Evolutionary conservation across 2,888 invertebrate species (phyloP).

Genomic region (Empis livida): DNA sequence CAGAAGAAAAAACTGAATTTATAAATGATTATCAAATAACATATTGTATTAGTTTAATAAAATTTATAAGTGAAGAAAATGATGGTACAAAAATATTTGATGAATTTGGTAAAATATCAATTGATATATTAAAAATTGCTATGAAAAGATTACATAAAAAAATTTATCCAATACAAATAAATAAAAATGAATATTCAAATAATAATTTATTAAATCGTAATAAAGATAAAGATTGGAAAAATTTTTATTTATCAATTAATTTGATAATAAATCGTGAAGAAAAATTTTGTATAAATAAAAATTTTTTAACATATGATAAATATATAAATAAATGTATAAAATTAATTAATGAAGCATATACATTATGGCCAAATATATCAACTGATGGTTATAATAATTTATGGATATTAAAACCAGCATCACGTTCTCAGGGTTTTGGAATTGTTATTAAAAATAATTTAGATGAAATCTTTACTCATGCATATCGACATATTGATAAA

Average conservation of each 20-base stretch:
- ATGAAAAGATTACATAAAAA: constrained; percentile 47
- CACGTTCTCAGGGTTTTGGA: constrained; percentile 51
- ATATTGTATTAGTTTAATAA: constrained; percentile 59
- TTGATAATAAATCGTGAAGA: background rate
- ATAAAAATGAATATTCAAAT: background rate
- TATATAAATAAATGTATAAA: background rate
- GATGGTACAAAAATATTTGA: constrained; percentile 22
- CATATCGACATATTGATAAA: background rate
- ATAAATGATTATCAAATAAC: constrained; percentile 58
- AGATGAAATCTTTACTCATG: background rate
- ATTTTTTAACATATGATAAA: too few relatives aligned
- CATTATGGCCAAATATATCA: constrained; percentile 45
- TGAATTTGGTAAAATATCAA: constrained; percentile 41
- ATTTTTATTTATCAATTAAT: background rate
- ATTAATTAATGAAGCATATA: constrained; percentile 27
- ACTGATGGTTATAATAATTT: constrained; percentile 66
- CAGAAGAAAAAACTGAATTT: constrained; percentile 26
- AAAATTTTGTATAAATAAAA: background rate
- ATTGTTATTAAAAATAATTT: background rate
- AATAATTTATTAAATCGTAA: background rate
- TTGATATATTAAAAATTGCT: constrained; percentile 53
- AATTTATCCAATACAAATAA: background rate
- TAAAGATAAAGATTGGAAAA: background rate
- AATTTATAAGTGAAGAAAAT: too few relatives aligned
- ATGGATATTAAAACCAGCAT: constrained; percentile 67